Percentiles rank a stretch among this genome's conserved stretches.
phyloP scores from a whole-genome alignment of 2,888 invertebrate genomes.

The Cephus pygmeus region DNA sequence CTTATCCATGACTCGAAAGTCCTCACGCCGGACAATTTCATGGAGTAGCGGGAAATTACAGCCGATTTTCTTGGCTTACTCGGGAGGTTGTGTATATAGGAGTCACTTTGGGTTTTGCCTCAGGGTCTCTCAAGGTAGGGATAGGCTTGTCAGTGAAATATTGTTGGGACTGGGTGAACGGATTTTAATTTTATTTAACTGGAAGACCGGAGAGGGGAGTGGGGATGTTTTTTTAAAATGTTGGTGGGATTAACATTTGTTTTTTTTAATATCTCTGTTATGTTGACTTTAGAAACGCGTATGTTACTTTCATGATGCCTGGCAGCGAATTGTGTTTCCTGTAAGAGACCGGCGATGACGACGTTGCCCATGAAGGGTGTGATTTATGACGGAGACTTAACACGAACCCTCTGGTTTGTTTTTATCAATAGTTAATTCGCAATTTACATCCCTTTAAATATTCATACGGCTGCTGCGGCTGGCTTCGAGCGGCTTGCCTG shows the following conservation, averaged over 20 bases:
- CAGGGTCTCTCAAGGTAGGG: not conserved
- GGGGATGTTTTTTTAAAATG: too few species aligned
- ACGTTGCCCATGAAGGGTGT: conserved; percentile 26
- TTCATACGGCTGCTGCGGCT: conserved; percentile 40
- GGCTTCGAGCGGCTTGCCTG: conserved; percentile 33
- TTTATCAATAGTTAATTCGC: conserved; percentile 58
- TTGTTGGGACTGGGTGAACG: not conserved
- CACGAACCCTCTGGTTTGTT: conserved; percentile 47
- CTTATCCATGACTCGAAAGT: conserved; percentile 44
- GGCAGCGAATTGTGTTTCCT: not conserved
- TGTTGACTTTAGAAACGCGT: not conserved
- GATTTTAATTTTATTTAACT: not conserved
- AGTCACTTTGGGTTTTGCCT: not conserved
- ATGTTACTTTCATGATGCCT: not conserved
- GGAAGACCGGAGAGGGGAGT: too few species aligned
- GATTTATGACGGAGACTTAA: conserved; percentile 48
- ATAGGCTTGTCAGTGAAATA: not conserved
- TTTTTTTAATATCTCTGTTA: not conserved
- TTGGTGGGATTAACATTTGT: too few species aligned
- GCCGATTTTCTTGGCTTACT: not conserved
- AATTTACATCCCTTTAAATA: conserved; percentile 57
- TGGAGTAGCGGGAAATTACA: not conserved
- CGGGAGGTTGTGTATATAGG: not conserved
- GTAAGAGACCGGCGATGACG: not conserved
- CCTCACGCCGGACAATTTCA: conserved; percentile 18